Base-by-base conservation (phyloP, 2,797 vertebrate genomes). In the Zonotrichia albicollis region DNA sequence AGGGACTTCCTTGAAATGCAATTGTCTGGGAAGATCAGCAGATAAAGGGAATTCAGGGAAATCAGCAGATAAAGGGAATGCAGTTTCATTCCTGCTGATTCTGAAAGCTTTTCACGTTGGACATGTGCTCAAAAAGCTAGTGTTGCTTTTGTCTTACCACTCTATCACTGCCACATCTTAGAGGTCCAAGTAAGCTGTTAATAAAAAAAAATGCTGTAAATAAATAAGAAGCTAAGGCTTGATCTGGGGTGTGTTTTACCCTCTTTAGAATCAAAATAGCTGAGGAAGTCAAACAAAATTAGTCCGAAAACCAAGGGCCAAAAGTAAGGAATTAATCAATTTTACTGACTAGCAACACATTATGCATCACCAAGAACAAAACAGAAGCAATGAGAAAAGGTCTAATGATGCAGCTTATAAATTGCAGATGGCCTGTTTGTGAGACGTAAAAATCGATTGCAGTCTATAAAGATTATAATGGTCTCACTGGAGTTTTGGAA, bases 371-470 rank as follows among this genome's bases (percentile, higher is more conserved):
- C 2, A 3, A 83, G 85, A 84, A 71, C 54, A 79, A 95, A 88
- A 86, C 29, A 82, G 93, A 83, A 86, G 60, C 85, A 77, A 74
- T 67, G 60, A 90, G 85, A 89, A 92, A 93, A 73, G 61, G 42
- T 79, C 67, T 94, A 91, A 91, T 86, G 80, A 84, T 79, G n/a
- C 77, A 81, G 45, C 67, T 91, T 97, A 79, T 93, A 95, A 94
- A 93, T 94, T 94, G 64, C 60, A 91, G 71, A 88, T 92, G 71
- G 62, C 70, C 30, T 86, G 51, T 84, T 92, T 84, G 85, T 17
- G 38, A 93, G 67, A 93, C 60, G 40, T 78, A 82, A 90, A 93
- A 96, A 94, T 91, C 50, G 5, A 92, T 90, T 91, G 55, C 26
- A 76, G 73, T 88, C 89, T 90, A 40, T 95, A 82, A 88, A 94